Conservation (phyloP, 2,888 invertebrate species). For the Dasypogon diadema region DNA sequence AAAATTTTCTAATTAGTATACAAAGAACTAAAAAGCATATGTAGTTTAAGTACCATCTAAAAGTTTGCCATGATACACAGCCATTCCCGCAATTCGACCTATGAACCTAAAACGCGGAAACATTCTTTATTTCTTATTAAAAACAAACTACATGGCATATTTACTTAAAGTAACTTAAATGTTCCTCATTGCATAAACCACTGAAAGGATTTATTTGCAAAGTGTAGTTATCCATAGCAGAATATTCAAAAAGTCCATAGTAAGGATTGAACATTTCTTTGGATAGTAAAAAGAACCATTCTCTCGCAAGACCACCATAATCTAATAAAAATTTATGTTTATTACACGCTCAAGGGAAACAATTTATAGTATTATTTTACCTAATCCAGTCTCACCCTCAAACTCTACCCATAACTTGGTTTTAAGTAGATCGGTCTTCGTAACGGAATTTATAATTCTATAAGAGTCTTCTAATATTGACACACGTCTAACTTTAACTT, state of each 20-base stretch:
- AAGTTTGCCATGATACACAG: slow-evolving; percentile 98
- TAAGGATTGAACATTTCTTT: slow-evolving; percentile 99
- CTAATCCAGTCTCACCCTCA: slow-evolving; percentile 92
- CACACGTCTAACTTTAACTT: slow-evolving; percentile 91
- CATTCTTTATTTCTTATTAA: no score
- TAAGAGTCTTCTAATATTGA: slow-evolving; percentile 98
- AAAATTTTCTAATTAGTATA: slow-evolving; percentile 13
- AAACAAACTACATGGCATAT: no score
- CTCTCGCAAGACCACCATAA: slow-evolving; percentile 95
- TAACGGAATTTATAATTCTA: slow-evolving; percentile 91
- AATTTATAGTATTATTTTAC: no score
- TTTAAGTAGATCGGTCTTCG: slow-evolving; percentile 91
- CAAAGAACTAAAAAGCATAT: slow-evolving; percentile 23
- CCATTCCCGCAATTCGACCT: slow-evolving; percentile 98
- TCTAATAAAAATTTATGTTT: slow-evolving; percentile 71
- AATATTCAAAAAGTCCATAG: slow-evolving; percentile 99
- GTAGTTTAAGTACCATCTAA: slow-evolving; percentile 80
- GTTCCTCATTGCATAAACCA: slow-evolving; percentile 97
- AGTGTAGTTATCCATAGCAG: slow-evolving; percentile 99
- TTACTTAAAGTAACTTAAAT: slow-evolving; percentile 93
- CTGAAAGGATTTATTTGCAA: slow-evolving; percentile 99
- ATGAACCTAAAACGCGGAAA: slow-evolving; percentile 81
- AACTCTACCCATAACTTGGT: slow-evolving; percentile 99
- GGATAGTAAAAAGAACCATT: slow-evolving; percentile 98
- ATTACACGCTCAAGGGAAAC: background rate